phyloP scores from a whole-genome alignment of 64 coral and sea anemone genomes.

The Actinia equina region DNA sequence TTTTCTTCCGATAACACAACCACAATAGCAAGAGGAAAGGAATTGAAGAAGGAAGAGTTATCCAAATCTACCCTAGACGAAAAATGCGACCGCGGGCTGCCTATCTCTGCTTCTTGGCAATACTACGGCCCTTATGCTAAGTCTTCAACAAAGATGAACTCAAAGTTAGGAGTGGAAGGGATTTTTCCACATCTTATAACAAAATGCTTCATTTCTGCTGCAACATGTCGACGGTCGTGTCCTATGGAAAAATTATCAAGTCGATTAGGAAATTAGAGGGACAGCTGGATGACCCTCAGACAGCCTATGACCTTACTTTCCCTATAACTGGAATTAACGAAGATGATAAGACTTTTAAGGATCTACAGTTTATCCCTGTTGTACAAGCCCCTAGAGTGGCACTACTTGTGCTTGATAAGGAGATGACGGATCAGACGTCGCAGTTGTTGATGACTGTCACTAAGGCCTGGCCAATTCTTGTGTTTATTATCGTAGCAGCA shows the following conservation, averaged over 20 bases:
- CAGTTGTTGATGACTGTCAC: slow-evolving; percentile 79
- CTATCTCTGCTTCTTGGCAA: slow-evolving; percentile 79
- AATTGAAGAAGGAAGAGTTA: slow-evolving; percentile 43
- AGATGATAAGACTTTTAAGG: slow-evolving; percentile 70
- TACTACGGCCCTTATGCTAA: slow-evolving; percentile 83
- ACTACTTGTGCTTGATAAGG: slow-evolving; percentile 66
- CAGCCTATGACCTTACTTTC: slow-evolving; percentile 80
- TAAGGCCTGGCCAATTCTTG: slow-evolving; percentile 90
- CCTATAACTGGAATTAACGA: slow-evolving; percentile 80
- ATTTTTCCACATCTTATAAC: slow-evolving; percentile 81
- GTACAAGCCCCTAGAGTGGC: slow-evolving; percentile 81
- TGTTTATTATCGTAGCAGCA: slow-evolving; percentile 90
- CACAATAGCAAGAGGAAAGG: slow-evolving; percentile 33
- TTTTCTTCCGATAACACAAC: neutral
- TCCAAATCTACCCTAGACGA: slow-evolving; percentile 55
- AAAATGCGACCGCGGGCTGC: slow-evolving; percentile 62
- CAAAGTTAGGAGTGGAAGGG: slow-evolving; percentile 52
- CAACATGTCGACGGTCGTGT: slow-evolving; percentile 23
- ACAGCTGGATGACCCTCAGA: slow-evolving; percentile 28
- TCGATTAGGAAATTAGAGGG: slow-evolving; percentile 64
- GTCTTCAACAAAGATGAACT: slow-evolving; percentile 15
- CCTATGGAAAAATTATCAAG: slow-evolving; percentile 57
- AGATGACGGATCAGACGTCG: slow-evolving; percentile 51
- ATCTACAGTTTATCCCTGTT: slow-evolving; percentile 71
- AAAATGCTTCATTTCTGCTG: slow-evolving; percentile 84